A percentile compares a stretch with the other conserved stretches of the same genome.
These are phyloP conservation scores for Orchestes rusci DNA, from an alignment of 2,888 invertebrate species.

Conservation along the genomic window DNA sequence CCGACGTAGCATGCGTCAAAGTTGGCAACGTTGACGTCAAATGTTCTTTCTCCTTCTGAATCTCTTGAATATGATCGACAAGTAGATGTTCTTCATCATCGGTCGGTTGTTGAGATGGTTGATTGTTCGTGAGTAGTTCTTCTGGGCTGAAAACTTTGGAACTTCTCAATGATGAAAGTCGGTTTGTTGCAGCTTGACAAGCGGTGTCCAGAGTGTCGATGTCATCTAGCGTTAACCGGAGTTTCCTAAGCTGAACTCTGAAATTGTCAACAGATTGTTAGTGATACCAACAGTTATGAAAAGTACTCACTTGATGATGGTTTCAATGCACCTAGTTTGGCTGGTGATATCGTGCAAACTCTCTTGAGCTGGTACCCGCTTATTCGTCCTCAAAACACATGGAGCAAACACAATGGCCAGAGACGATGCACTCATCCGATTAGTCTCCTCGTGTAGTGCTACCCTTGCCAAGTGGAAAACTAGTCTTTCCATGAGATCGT, in stretches of 20 bases:
- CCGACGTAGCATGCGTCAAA: slow-evolving; percentile 75
- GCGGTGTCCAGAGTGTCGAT: slow-evolving; percentile 86
- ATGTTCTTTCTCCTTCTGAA: slow-evolving; percentile 73
- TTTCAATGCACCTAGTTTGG: slow-evolving; percentile 85
- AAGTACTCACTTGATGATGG: slow-evolving; percentile 63
- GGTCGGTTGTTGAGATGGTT: slow-evolving; percentile 36
- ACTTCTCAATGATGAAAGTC: slow-evolving; percentile 69
- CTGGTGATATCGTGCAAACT: slow-evolving; percentile 84
- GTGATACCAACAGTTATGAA: no score
- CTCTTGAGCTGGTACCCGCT: slow-evolving; percentile 83
- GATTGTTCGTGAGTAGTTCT: slow-evolving; percentile 43
- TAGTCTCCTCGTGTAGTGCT: slow-evolving; percentile 77
- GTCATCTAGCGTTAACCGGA: slow-evolving; percentile 79
- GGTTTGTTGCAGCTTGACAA: slow-evolving; percentile 73
- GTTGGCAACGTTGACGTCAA: slow-evolving; percentile 74
- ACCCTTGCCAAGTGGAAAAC: slow-evolving; percentile 90
- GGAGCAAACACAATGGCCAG: slow-evolving; percentile 93
- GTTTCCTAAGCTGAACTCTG: slow-evolving; percentile 74
- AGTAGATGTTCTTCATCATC: slow-evolving; percentile 70
- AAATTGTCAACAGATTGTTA: no score
- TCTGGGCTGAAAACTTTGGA: slow-evolving; percentile 62
- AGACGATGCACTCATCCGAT: slow-evolving; percentile 87
- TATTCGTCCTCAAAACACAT: slow-evolving; percentile 83
- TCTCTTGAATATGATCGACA: slow-evolving; percentile 72
- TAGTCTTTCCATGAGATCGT: slow-evolving; percentile 83